Conservation (phyloP, 1,140 invertebrate genomes). For the Brachionus angularis region DNA sequence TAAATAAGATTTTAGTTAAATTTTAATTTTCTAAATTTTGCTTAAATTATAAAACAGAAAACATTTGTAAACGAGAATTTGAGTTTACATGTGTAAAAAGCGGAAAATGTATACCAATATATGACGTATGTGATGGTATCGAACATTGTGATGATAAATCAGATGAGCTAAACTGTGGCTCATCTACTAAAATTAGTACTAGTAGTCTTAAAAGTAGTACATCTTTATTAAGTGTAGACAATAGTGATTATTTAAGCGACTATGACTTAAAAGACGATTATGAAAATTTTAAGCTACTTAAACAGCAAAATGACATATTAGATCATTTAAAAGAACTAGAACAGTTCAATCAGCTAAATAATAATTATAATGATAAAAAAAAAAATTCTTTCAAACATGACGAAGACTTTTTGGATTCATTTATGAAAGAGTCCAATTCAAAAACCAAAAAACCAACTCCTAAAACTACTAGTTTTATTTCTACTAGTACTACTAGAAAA, state of each 20-base stretch:
- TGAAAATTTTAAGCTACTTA: background rate
- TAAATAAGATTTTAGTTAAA: background rate
- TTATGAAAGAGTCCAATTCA: too few species aligned
- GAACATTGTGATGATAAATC: conserved; percentile 28
- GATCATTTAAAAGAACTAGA: conserved; percentile 22
- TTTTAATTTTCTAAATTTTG: background rate
- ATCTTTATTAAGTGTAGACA: background rate
- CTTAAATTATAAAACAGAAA: background rate
- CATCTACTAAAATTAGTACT: background rate
- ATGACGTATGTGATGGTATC: conserved; percentile 35
- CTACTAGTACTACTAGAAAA: too few species aligned
- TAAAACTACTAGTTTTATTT: too few species aligned
- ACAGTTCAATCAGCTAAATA: background rate
- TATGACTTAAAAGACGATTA: conserved; percentile 1
- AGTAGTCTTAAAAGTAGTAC: background rate
- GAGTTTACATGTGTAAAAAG: conserved; percentile 31
- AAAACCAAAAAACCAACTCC: too few species aligned
- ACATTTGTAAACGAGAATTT: conserved; percentile 25
- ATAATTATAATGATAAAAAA: background rate
- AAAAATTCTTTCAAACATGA: conserved; percentile 1
- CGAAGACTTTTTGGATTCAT: conserved; percentile 8
- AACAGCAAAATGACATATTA: conserved; percentile 20
- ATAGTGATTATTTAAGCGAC: background rate
- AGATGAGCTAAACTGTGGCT: conserved; percentile 21
- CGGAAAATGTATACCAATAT: conserved; percentile 22